phyloP scores from a whole-genome alignment of 2,888 invertebrate genomes.

The Plagodis pulveraria region DNA sequence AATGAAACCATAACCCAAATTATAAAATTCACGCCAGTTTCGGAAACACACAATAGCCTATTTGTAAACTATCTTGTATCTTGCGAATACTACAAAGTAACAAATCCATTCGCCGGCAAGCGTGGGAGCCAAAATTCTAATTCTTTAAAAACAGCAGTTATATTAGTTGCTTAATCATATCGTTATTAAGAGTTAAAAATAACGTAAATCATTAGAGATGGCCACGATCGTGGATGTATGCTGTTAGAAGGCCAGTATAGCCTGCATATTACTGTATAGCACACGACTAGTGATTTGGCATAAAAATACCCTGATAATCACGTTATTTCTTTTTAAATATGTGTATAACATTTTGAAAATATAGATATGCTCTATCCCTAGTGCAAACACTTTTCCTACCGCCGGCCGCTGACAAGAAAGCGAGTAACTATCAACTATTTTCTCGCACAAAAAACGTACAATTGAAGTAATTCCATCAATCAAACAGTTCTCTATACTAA shows the following conservation, averaged over 20 bases:
- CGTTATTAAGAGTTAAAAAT: conserved; percentile 44
- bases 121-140: conserved; percentile 47
- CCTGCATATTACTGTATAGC: conserved; percentile 25
- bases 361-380: no score
- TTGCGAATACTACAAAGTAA: conserved; percentile 22
- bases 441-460: no score
- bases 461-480: no score
- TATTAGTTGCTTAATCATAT: conserved; percentile 43
- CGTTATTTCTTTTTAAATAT: no score
- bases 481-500: no score
- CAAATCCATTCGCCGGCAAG: conserved; percentile 9
- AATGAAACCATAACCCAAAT: conserved; percentile 12
- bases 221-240: conserved; percentile 1
- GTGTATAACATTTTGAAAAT: no score
- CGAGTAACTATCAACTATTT: no score
- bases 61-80: conserved; percentile 32
- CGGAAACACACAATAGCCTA: conserved; percentile 25
- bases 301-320: no score
- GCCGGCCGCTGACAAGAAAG: no score
- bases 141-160: conserved; percentile 41
- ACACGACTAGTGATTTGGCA: no score
- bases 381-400: no score
- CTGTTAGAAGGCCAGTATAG: conserved; percentile 21
- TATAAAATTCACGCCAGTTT: conserved; percentile 10
- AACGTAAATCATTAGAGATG: conserved; percentile 17